phyloP scores from a whole-genome alignment of 2,113 vertebrate genomes.

The Sceloporus tristichus region DNA sequence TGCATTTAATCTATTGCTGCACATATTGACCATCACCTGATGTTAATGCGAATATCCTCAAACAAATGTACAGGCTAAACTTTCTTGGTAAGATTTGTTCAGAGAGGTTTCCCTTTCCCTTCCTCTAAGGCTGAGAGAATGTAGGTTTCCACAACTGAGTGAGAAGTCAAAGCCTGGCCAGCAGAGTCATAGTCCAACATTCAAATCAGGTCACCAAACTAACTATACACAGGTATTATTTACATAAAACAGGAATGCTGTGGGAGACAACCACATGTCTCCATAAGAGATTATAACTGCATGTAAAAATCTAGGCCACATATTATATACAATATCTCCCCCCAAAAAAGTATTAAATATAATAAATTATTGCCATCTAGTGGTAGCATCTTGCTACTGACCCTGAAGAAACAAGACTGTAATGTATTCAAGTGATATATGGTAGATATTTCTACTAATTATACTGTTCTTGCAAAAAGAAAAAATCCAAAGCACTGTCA shows the following conservation, averaged over 20 bases:
- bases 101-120: too few species aligned
- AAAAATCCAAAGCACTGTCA: neutral
- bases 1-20: neutral
- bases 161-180: too few species aligned
- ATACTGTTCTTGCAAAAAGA: neutral
- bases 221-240: neutral
- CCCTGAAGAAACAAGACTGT: neutral
- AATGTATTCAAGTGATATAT: neutral
- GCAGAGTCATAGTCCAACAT: neutral
- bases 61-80: too few species aligned
- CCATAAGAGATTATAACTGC: neutral
- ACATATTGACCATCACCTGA: neutral
- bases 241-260: neutral
- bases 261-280: neutral
- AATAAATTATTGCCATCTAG: constrained; percentile 60
- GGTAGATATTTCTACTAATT: neutral
- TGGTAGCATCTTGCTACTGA: neutral
- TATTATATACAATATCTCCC: neutral
- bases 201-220: neutral
- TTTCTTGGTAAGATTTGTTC: too few species aligned
- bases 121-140: too few species aligned
- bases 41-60: too few species aligned
- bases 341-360: neutral
- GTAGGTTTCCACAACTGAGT: too few species aligned
- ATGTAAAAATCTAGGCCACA: neutral